Conservation (phyloP, 2,113 vertebrate genomes). For the Paradoxurus hermaphroditus region DNA sequence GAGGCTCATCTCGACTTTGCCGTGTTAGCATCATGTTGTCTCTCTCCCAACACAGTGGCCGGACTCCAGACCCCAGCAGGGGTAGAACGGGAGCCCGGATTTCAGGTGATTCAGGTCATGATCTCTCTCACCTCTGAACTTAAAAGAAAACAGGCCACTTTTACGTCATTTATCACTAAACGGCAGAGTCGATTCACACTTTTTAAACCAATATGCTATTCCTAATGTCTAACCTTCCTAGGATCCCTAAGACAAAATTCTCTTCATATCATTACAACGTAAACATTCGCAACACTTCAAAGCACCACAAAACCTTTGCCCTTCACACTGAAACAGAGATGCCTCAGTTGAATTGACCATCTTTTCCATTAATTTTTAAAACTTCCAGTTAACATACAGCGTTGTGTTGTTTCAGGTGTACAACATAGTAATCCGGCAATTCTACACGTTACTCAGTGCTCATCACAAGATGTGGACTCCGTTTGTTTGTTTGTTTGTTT, state of each 20-base stretch:
- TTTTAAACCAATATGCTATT: background rate
- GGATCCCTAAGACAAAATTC: background rate
- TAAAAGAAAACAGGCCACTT: background rate
- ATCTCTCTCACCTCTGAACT: background rate
- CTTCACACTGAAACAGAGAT: background rate
- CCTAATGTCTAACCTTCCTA: too few relatives aligned
- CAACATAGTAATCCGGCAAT: rapidly evolving
- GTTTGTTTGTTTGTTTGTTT: background rate
- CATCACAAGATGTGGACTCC: background rate
- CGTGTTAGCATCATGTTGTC: rapidly evolving
- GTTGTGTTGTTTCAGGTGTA: background rate
- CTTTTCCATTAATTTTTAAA: background rate
- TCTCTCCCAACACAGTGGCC: rapidly evolving
- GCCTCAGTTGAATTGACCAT: too few relatives aligned
- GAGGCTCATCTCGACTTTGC: background rate
- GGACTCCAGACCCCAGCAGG: background rate
- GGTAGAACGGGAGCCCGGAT: rapidly evolving
- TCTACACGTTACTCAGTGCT: background rate
- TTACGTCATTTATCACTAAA: background rate
- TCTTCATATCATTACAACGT: rapidly evolving
- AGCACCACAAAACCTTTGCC: background rate
- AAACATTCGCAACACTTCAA: background rate
- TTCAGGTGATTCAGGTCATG: background rate
- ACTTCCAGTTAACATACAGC: background rate
- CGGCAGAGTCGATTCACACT: rapidly evolving